Evolutionary conservation across 2,888 invertebrate species (phyloP), one percentile per base, ranked within the genome.

Genomic region (Pristionchus mayeri): DNA sequence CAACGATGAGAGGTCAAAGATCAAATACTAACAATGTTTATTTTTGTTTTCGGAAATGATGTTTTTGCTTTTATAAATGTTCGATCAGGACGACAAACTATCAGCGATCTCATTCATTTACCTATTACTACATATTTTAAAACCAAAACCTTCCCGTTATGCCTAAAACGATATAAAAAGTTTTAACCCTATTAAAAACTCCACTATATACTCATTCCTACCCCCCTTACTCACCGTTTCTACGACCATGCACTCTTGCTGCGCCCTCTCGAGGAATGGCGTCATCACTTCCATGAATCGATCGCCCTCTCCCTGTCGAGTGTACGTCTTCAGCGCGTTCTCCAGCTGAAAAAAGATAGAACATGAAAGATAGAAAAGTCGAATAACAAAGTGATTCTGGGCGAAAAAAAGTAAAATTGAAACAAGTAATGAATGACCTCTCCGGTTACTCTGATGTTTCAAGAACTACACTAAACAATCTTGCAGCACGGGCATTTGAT

Each of bases 291-390:
- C 96, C 54, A 95, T 94, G 94, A 98, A 98, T 89, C 95, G 94
- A 93, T 98, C 98, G 85, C 96, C 96, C 21, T 92, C 92, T 85
- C 95, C 95, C 84, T 93, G 93, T 93, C 96, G 96, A 30, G 95
- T 95, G 60, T 96, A 96, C 93, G 96, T 97, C 91, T 95, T 95
- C 86, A 98, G 94, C 94, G 98, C 97, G 1, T 96, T 96, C 93
- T 98, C 97, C 84, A 98, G 94, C 91, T 97, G 96, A 88, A 88
- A 84, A 48, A 37, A 63, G 40, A 75, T 9, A 44, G 44, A 48
- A 40, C 16, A 50, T 48, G 2, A 30, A 48, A 76, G 48, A 44
- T 67, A 21, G 37, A 16, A 60, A 18, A 60, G 7, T 60, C n/a
- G 21, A 54, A 54, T 11, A 54, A 13, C 54, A 48, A 11, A 11